phyloP scores from a whole-genome alignment of 2,888 invertebrate genomes.

The Dasypogon diadema region DNA sequence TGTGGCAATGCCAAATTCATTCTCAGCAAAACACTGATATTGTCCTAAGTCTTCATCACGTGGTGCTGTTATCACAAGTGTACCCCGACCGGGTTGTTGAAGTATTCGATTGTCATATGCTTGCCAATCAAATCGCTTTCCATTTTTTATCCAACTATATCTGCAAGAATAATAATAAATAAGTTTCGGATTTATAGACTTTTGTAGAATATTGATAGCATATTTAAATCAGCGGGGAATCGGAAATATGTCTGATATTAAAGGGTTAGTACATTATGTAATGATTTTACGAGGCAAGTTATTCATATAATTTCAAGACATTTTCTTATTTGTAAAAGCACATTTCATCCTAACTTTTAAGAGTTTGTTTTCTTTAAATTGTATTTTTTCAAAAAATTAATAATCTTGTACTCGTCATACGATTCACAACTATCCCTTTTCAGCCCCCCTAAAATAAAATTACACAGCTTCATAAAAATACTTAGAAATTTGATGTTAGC shows the following conservation, averaged over 20 bases:
- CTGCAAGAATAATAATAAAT: conserved; percentile 67
- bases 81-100: conserved; percentile 93
- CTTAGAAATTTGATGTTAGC: too few relatives aligned
- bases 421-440: too few relatives aligned
- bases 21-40: conserved; percentile 95
- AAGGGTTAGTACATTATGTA: too few relatives aligned
- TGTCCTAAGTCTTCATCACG: conserved; percentile 93
- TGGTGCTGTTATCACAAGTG: conserved; percentile 89
- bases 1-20: conserved; percentile 93
- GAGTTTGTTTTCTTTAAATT: too few relatives aligned
- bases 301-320: not conserved
- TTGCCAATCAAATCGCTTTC: conserved; percentile 93
- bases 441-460: too few relatives aligned
- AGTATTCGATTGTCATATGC: conserved; percentile 95
- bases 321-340: conserved; percentile 17
- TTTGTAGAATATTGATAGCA: not conserved
- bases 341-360: too few relatives aligned
- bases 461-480: too few relatives aligned
- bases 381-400: too few relatives aligned
- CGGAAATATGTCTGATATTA: too few relatives aligned
- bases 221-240: too few relatives aligned
- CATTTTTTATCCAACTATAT: conserved; percentile 96
- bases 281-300: too few relatives aligned
- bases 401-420: too few relatives aligned
- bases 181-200: not conserved